Percentiles rank a stretch among this genome's conserved stretches.
These are phyloP conservation scores for Gallinago solitaria DNA, from an alignment of 2,797 vertebrate genomes.

Conservation along the genomic window DNA sequence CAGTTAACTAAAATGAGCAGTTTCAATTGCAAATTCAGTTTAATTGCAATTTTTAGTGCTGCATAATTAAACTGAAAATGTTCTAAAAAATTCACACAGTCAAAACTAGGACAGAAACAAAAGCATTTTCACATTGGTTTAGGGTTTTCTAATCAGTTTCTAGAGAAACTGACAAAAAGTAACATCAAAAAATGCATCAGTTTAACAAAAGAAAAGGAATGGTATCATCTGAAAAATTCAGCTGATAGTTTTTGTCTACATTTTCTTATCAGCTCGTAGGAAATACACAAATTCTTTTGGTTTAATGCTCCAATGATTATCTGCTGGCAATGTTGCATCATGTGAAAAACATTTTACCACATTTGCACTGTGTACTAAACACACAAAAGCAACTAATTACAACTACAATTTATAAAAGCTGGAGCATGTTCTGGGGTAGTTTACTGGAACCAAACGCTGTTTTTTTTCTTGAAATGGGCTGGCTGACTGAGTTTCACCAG, in stretches of 20 bases:
- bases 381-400: constrained; percentile 58
- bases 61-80: constrained; percentile 67
- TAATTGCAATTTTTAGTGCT: constrained; percentile 70
- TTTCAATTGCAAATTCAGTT: constrained; percentile 68
- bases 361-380: constrained; percentile 40
- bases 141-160: constrained; percentile 3
- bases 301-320: constrained; percentile 67
- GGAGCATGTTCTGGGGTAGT: background rate
- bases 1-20: constrained; percentile 69
- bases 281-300: constrained; percentile 59
- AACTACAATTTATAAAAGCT: constrained; percentile 3
- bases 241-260: constrained; percentile 53
- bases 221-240: constrained; percentile 23
- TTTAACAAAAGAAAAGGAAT: constrained; percentile 16
- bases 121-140: constrained; percentile 14
- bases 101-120: constrained; percentile 43
- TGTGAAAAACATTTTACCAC: constrained; percentile 51
- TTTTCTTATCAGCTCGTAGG: constrained; percentile 52
- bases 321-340: constrained; percentile 50
- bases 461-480: constrained; percentile 19
- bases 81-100: constrained; percentile 24
- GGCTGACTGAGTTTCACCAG: background rate
- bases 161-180: constrained; percentile 15
- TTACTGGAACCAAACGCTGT: constrained; percentile 5
- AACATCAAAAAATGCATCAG: constrained; percentile 13